Evolutionary conservation across 2,888 invertebrate species (phyloP), one percentile per base, ranked within the genome.

Genomic region (Maniola hyperantus): DNA sequence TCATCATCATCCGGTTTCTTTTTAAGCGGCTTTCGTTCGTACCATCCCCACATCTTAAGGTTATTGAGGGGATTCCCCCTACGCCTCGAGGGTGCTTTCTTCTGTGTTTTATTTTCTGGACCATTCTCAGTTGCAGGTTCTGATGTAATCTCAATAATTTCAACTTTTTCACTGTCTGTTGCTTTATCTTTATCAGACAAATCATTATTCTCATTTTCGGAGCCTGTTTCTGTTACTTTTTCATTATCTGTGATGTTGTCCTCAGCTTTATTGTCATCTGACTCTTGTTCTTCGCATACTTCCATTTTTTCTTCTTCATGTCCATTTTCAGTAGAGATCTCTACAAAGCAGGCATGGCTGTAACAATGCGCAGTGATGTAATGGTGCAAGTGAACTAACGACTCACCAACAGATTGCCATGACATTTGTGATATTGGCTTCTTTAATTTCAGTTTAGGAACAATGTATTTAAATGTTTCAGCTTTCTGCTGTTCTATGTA

Each of bases 21-120:
- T n/a, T 91, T 79, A 0, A 87, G 86, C 11, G 93, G 92, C 70
- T 93, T 91, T 20, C 94, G 80, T 74, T 93, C 95, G 74, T 96
- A 96, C 96, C 96, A 96, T 61, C 96, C 95, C 96, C 96, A 96
- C 74, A 95, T 95, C 75, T 96, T 95, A 26, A 97, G 83, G 74
- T 95, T 95, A 59, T 95, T 95, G 13, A 96, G 86, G 39, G 95
- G 95, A 83, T 96, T 96, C 48, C 96, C 94, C 69, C 96, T 91
- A n/a, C 96, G 89, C 74, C 96, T 94, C 1, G 91, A 93, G 10
- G 92, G 85, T 53, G 87, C 84, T 74, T 93, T 93, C 67, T 91
- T 93, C 39, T 87, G 87, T 50, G 84, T 83, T 77, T 93, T 94
- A 55, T 78, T 74, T 18, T 89, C 89, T 13, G 82, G 80, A 42